A percentile compares a stretch with the other conserved stretches of the same genome.
Evolutionary conservation across 2,888 invertebrate genomes (phyloP).

Genomic region (Campoplex nolae): DNA sequence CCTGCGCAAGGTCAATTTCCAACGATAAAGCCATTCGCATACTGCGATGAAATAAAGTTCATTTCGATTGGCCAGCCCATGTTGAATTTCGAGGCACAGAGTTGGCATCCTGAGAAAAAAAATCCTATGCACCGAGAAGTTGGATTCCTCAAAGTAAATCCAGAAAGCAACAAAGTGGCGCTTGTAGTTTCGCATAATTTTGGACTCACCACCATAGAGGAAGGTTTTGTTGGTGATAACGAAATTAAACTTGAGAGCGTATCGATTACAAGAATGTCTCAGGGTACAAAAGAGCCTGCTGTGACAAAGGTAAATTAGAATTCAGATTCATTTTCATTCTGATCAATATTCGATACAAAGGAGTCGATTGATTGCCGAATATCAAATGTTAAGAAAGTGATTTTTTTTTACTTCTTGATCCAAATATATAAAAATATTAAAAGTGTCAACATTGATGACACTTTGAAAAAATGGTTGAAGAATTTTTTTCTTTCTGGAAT

Average conservation of each 20-base stretch:
- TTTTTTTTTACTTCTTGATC: too few relatives aligned
- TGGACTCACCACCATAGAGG: constrained; percentile 87
- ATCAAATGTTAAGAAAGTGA: too few relatives aligned
- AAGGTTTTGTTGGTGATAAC: constrained; percentile 85
- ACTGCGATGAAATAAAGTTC: constrained; percentile 87
- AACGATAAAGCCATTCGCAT: constrained; percentile 86
- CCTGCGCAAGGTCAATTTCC: constrained; percentile 86
- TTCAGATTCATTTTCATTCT: not conserved
- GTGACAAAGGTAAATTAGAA: constrained; percentile 83
- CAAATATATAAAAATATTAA: too few relatives aligned
- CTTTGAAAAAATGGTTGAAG: too few relatives aligned
- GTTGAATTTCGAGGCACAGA: constrained; percentile 86
- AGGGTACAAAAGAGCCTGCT: constrained; percentile 85
- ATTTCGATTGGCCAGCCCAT: constrained; percentile 87
- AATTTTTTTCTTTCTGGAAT: too few relatives aligned
- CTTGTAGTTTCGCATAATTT: constrained; percentile 88
- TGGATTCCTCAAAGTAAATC: constrained; percentile 87
- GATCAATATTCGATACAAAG: not conserved
- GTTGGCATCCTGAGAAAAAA: constrained; percentile 86
- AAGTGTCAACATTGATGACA: too few relatives aligned
- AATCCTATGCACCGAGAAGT: constrained; percentile 88
- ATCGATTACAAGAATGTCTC: constrained; percentile 85
- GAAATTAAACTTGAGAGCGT: constrained; percentile 84
- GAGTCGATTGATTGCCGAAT: too few relatives aligned
- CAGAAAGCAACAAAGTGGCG: constrained; percentile 85